Evolutionary conservation across 2,797 vertebrate genomes (phyloP), one percentile per base, ranked within the genome.

Genomic region (Psittacula derbiana): DNA sequence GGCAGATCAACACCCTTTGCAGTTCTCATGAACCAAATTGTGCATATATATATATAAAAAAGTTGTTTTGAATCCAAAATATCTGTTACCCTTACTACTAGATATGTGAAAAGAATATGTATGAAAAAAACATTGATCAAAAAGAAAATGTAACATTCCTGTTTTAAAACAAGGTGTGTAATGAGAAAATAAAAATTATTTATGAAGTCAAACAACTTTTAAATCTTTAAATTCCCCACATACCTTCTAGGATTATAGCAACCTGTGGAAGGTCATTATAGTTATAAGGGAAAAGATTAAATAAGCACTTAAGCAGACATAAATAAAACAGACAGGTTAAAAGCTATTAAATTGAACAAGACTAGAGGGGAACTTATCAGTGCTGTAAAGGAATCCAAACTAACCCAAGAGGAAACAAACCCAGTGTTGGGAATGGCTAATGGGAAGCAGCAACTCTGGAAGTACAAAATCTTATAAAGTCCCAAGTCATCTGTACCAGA

Each of bases 151-250:
- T 78, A 73, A 40, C 11, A 10, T 90, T 84, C 60, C 58, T 76
- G 31, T 36, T 96, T 90, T 75, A 65, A 88, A 94, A 92, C 70
- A 94, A 82, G 65, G 44, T 69, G 75, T 18, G n/a, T 73, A 92
- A 94, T 91, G 62, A 66, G 87, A 94, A 95, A 95, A 96, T 95
- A 94, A 95, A 97, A 95, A 97, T 94, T 96, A 97, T 96, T 97
- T 97, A 96, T 96, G 89, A 96, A 97, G 94, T 95, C 96, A 97
- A 97, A 95, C 89, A 38, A 97, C 96, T 97, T 97, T 95, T 93
- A 96, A 97, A 97, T 97, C 96, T 97, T 96, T 90, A 94, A 97
- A 97, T 97, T 96, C 97, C 76, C 90, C 93, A 92, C 96, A 97
- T 96, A 88, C 94, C 71, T 97, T 95, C 92, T 94, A 91, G 97